Percentiles rank a stretch among this genome's conserved stretches.
Evolutionary conservation across 2,797 vertebrate genomes (phyloP).

Genomic region (Chiloscyllium punctatum): DNA sequence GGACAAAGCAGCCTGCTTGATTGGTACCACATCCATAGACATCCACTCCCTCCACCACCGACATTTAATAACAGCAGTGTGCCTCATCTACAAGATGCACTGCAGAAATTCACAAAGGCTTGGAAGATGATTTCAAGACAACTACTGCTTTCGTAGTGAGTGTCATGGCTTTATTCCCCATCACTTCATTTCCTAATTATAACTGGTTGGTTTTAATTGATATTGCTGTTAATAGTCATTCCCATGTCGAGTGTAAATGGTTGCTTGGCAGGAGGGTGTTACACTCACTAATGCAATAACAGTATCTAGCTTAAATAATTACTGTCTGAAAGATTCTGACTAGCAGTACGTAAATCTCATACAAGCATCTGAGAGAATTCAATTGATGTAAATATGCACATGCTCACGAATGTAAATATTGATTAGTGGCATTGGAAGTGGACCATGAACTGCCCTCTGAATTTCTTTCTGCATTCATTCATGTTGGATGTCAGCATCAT

Average conservation of each 20-base stretch:
- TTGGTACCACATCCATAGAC: too few relatives aligned
- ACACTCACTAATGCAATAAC: neutral
- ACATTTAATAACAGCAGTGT: too few relatives aligned
- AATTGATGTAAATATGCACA: neutral
- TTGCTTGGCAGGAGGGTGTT: neutral
- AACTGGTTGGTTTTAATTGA: neutral
- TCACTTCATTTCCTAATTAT: neutral
- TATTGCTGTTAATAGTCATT: neutral
- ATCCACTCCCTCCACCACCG: too few relatives aligned
- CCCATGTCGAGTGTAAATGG: neutral
- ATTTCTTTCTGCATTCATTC: too few relatives aligned
- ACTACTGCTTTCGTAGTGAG: neutral
- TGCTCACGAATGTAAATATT: too few relatives aligned
- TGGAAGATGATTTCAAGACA: neutral
- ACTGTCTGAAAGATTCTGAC: neutral
- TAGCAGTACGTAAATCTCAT: neutral
- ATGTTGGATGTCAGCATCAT: too few relatives aligned
- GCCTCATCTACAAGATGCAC: too few relatives aligned
- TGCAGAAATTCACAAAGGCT: too few relatives aligned
- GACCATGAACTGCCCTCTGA: too few relatives aligned
- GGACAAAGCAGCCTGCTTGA: too few relatives aligned
- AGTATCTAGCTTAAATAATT: neutral
- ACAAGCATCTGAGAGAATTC: neutral
- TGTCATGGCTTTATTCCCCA: neutral
- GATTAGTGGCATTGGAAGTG: neutral